Evolutionary conservation across 2,113 vertebrate species (phyloP), one percentile per base, ranked within the genome.

Genomic region (Tetrao urogallus): DNA sequence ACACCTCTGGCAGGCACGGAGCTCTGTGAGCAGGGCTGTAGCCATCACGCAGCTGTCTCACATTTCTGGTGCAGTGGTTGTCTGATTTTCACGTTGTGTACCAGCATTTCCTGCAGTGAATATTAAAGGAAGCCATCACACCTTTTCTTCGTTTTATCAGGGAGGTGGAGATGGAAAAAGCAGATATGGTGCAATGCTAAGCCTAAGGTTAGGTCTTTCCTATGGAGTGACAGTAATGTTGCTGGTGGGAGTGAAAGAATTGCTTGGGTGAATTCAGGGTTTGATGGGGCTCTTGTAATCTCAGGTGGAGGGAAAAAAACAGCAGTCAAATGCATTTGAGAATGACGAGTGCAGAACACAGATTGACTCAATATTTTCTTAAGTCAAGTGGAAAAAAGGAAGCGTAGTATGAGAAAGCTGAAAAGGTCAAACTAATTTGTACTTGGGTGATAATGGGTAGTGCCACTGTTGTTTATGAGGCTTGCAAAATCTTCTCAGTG

Each of bases 381-480:
- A 94, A 89, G 94, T 94, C 92, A 96, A 93, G 88, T 96, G 79
- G 72, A 88, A 92, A 76, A 81, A 74, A 91, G 80, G 88, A 94
- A 85, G 66, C 10, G 14, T 43, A 8, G 27, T 66, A 60, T 32
- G 86, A 86, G 82, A 88, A 71, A 67, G 66, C 83, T 96, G 85
- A 72, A 95, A 97, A 96, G 92, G 91, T 85, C 81, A 95, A 93
- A 91, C 90, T 95, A 72, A 91, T 96, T 97, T 96, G 92, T 91
- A 93, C 83, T 82, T 81, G 56, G 65, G 72, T 92, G 86, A 82
- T 89, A 90, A 93, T 90, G 86, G 42, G 57, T 70, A 91, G 75
- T 93, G 63, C 83, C 92, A 85, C 70, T 50, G 72, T 79, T 96
- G 92, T 74, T 95, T 90, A 89, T 86, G 63, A 13, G 92, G 80